Evolutionary conservation across 2,888 invertebrate genomes (phyloP).

Genomic region (Habrosyne pyritoides): DNA sequence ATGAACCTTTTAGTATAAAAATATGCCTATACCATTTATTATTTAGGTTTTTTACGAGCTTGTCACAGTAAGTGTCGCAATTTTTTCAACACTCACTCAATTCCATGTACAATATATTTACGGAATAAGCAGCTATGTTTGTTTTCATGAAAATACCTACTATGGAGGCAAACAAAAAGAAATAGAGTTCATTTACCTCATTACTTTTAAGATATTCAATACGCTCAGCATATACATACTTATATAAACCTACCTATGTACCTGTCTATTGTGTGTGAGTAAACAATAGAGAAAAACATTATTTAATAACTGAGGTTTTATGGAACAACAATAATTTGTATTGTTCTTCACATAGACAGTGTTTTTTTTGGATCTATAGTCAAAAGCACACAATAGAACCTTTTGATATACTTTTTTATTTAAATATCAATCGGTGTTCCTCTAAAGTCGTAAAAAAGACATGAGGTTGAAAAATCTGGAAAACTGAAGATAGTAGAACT

Average conservation of each 20-base stretch:
- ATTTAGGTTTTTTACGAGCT: no score
- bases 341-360: no score
- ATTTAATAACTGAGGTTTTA: not conserved
- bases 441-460: no score
- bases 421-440: no score
- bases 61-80: no score
- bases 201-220: not conserved
- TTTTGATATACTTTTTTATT: no score
- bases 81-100: not conserved
- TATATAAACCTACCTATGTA: not conserved
- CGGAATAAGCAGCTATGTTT: not conserved
- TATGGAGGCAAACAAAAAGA: not conserved
- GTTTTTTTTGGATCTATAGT: no score
- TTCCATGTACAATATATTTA: not conserved
- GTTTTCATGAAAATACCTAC: not conserved
- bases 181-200: not conserved
- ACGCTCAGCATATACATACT: not conserved
- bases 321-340: not conserved
- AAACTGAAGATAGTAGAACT: no score
- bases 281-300: not conserved
- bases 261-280: not conserved
- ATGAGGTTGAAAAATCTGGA: no score
- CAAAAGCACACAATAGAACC: no score
- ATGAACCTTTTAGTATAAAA: no score
- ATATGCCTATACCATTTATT: no score